Evolutionary conservation across 2,113 vertebrate genomes (phyloP).

Genomic region (Pygoscelis antarcticus): DNA sequence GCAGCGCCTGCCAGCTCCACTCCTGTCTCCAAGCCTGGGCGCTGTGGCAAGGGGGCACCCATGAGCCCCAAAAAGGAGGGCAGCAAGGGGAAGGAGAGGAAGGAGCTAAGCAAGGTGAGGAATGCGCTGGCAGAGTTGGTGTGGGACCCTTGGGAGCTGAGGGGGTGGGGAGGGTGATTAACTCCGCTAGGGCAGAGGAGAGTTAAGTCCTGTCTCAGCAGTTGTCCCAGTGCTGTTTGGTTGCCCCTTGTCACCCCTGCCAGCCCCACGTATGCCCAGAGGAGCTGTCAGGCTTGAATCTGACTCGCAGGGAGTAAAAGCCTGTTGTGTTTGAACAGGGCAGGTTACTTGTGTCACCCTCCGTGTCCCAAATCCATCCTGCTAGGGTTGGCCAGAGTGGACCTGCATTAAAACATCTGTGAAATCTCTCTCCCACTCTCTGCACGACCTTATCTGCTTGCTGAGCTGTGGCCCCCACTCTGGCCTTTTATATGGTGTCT

Average conservation of each 20-base stretch:
- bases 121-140: too few species aligned
- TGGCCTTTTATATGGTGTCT: background rate
- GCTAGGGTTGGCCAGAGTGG: background rate
- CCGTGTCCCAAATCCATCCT: background rate
- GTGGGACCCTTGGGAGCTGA: background rate
- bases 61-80: slow-evolving; percentile 81
- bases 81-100: slow-evolving; percentile 80
- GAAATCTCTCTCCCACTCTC: background rate
- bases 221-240: background rate
- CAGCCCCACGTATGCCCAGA: rapidly evolving
- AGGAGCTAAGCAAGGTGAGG: slow-evolving; percentile 78
- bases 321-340: background rate
- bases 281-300: background rate
- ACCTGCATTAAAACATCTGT: background rate
- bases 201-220: background rate
- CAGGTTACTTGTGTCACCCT: background rate
- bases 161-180: background rate
- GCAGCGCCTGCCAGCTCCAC: background rate
- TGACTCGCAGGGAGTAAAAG: background rate
- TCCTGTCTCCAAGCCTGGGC: slow-evolving; percentile 74
- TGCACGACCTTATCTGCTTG: background rate
- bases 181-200: background rate
- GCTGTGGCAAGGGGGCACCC: slow-evolving; percentile 77
- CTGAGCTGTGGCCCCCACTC: background rate
- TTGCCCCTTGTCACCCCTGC: background rate